Evolutionary conservation across 2,888 invertebrate genomes (phyloP), one percentile per base, ranked within the genome.

Genomic region (Aphodius sticticus): DNA sequence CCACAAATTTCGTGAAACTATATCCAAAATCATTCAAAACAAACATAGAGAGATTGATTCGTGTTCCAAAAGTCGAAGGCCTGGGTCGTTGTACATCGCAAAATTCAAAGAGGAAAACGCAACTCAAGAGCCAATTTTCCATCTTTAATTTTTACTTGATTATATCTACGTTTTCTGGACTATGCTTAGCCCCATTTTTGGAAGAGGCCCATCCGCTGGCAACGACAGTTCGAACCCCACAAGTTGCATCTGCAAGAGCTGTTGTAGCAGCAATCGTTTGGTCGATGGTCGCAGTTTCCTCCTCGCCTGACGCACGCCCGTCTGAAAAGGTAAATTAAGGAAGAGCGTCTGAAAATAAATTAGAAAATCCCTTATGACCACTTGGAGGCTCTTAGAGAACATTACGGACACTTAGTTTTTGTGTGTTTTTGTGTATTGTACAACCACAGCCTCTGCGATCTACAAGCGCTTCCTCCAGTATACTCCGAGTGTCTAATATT

Each of bases 221-320:
- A 96, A 86, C 95, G 93, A 89, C 96, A 96, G 91, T 96, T 96
- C 88, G 95, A 94, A 81, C 96, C 96, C 96, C 96, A 96, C 77
- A 96, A 91, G 90, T 96, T 96, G 92, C 96, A 96, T 82, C 96
- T 92, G 90, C 96, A 96, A 83, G 95, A 94, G 83, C 95, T 95
- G 85, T 94, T 95, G 91, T 94, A 94, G 91, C 96, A 96, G 91
- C 96, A 96, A 89, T 96, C 96, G 82, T 94, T 94, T 12, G 95
- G 95, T 81, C 96, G 92, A 88, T 96, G 95, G 89, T 96, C 96
- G 90, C 96, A 96, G 90, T 94, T 95, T 83, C 95, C 95, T 6
- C 95, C 95, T 83, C 96, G 93, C 85, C 93, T 92, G 85, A 96
- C 92, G 91, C 96, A 96, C 87, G 94, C 94, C 84, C 95, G 94